Percentiles rank a stretch among this genome's conserved stretches.
Conservation (phyloP, 1,140 invertebrate genomes). For the Phortica variegata region DNA sequence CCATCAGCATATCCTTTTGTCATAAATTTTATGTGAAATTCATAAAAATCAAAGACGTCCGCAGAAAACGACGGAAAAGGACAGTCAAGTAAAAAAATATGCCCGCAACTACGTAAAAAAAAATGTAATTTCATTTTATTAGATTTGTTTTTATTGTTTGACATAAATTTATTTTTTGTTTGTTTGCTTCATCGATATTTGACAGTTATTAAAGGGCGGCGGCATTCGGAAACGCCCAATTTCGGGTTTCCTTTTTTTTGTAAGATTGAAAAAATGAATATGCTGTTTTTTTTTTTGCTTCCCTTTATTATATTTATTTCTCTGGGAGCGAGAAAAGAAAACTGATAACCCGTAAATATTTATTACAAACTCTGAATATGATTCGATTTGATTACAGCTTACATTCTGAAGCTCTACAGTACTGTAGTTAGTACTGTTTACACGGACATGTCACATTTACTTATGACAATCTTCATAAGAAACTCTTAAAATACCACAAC, state of each 20-base stretch:
- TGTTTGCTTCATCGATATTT: slow-evolving; percentile 36
- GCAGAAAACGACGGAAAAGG: neutral
- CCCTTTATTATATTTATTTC: neutral
- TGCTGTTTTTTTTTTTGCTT: slow-evolving; percentile 3
- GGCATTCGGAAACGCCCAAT: slow-evolving; percentile 39
- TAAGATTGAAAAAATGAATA: slow-evolving; percentile 22
- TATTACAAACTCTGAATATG: too few species aligned
- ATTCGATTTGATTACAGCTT: too few species aligned
- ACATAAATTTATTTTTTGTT: slow-evolving; percentile 46
- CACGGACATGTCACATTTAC: too few species aligned
- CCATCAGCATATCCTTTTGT: slow-evolving; percentile 24
- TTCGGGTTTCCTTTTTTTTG: slow-evolving; percentile 37
- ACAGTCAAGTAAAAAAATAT: neutral
- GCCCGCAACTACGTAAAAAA: too few species aligned
- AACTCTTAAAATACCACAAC: slow-evolving; percentile 29
- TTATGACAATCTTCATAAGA: slow-evolving; percentile 38
- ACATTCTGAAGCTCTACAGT: too few species aligned
- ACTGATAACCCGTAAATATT: too few species aligned
- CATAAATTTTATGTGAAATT: slow-evolving; percentile 3
- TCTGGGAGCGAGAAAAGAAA: slow-evolving; percentile 9
- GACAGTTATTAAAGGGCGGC: slow-evolving; percentile 49
- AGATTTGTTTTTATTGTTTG: slow-evolving; percentile 42
- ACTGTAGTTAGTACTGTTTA: too few species aligned
- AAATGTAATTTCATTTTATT: slow-evolving; percentile 26
- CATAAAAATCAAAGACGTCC: slow-evolving; percentile 9